Base-by-base conservation (phyloP, 2,113 vertebrate species). In the Gyps fulvus region DNA sequence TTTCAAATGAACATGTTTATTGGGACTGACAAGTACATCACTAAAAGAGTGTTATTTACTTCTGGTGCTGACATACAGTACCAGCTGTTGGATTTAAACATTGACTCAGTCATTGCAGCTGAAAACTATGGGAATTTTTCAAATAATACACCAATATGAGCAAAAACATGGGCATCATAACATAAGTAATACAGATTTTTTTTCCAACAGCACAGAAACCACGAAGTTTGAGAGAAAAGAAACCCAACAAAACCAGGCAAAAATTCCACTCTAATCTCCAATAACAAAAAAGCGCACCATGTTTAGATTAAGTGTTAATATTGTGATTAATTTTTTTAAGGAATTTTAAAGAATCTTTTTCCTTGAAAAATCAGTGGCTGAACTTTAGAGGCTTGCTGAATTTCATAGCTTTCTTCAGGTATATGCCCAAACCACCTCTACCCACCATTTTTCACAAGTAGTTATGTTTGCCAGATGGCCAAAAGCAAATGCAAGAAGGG, bases 21-120 rank as follows among this genome's bases (percentile, higher is more conserved):
- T 97, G 94, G 80, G 97, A 97, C 69, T 98, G 98, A 98, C 97
- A 98, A 96, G 97, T 98, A 96, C 94, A 97, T 97, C 96, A 96
- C 97, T 89, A 87, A 94, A 87, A 94, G 82, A 97, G 49, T 91
- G 86, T 96, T 97, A 97, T 94, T 98, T 98, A 98, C 96, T 91
- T 97, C 97, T 97, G 97, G 87, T 95, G 86, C 61, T 96, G 95
- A 96, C 97, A 97, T 79, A 84, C 47, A 94, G 70, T 96, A 97
- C 92, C 94, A 98, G 96, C 95, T 98, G 97, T 83, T 97, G 91
- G 43, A 90, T 97, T 97, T 97, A 97, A 97, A 96, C 89, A 93
- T 85, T 96, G 84, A 89, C 80, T 97, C 85, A 91, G 71, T 96
- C 83, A 90, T n/a, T 96, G 83, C 25, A 49, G 80, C 38, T 93